phyloP scores from a whole-genome alignment of 1,140 invertebrate genomes.

The Reticulitermes speratus region DNA sequence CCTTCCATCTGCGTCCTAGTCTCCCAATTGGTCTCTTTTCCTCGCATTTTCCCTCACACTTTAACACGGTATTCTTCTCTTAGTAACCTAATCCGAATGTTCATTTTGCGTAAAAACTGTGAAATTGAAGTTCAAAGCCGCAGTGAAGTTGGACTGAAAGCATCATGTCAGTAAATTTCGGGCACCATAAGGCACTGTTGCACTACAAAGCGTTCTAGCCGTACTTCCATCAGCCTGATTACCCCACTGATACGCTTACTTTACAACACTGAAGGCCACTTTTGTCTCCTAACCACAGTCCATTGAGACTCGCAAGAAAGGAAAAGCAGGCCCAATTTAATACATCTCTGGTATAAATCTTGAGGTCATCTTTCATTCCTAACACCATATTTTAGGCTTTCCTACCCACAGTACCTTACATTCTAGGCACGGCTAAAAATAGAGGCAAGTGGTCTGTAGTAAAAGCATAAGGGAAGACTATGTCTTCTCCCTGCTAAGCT shows the following conservation, averaged over 20 bases:
- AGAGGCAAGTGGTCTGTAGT: not conserved
- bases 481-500: not conserved
- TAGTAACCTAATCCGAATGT: too few relatives aligned
- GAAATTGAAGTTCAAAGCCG: too few relatives aligned
- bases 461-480: not conserved
- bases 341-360: not conserved
- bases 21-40: too few relatives aligned
- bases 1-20: too few relatives aligned
- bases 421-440: not conserved
- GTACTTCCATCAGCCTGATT: not conserved
- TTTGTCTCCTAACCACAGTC: not conserved
- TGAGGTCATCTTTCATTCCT: not conserved
- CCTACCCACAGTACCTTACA: not conserved
- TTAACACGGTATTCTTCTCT: too few relatives aligned
- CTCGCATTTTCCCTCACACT: too few relatives aligned
- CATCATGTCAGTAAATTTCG: too few relatives aligned
- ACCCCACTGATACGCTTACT: not conserved
- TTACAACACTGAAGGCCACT: not conserved
- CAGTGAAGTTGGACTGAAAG: too few relatives aligned
- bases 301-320: not conserved
- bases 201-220: not conserved
- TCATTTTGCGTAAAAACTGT: too few relatives aligned
- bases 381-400: not conserved
- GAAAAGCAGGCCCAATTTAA: not conserved
- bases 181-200: not conserved